Evolutionary conservation across 1,140 invertebrate genomes (phyloP), one percentile per base, ranked within the genome.

Genomic region (Rhopalosiphum maidis): DNA sequence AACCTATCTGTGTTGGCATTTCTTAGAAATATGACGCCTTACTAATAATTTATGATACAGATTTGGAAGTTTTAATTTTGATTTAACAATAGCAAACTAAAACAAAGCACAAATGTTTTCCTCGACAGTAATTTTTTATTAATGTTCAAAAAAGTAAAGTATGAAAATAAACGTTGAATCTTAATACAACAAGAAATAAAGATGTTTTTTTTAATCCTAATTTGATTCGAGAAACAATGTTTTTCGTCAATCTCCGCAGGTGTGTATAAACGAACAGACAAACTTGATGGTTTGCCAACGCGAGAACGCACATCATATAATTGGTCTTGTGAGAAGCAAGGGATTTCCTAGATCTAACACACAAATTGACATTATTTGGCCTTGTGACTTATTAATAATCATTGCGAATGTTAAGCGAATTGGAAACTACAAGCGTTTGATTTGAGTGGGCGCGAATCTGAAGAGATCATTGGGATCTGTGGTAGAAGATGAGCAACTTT

Each of bases 351-450:
- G 7, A 90, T 90, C 43, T 8, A 90, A 25, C 15, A 30, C 41
- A 46, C 0, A 41, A 90, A 89, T 60, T 9, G 1, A 46, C 37
- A 51, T 41, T 55, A 86, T 60, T 77, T 89, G 93, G 35, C 96
- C 96, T 94, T 96, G 96, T 30, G 95, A 94, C 95, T 96, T 96
- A 22, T 96, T 96, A 22, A 96, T 95, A 2, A 96, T 96, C 94
- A 96, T 96, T 41, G 95, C 95, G 94, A 96, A 96, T 11, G 94
- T 94, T 4, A 95, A 91, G 93, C 95, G 94, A 2, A 96, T 77
- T 30, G 96, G 95, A 95, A 96, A 96, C 94, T 96, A 95, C 0
- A 95, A 83, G 86, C 96, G 91, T 94, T 95, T 95, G 93, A 96
- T 95, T 68, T 94, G 90, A 94, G 95, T 95, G 85, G 41, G 41